Conservation (phyloP, 2,888 invertebrate species). For the Aproaerema taeniolella region DNA sequence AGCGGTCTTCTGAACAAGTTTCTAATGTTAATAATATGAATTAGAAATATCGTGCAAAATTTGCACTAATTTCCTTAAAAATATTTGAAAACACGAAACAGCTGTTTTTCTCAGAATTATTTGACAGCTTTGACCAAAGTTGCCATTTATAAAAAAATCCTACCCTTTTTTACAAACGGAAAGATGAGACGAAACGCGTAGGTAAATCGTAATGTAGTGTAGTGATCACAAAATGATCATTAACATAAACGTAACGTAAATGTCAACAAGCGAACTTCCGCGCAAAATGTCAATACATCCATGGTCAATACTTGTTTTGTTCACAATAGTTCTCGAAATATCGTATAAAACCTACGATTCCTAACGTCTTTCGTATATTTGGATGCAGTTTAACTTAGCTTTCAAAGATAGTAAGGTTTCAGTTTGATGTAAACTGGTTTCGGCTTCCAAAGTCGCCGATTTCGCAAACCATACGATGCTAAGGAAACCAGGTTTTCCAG, state of each 20-base stretch:
- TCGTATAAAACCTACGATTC: neutral
- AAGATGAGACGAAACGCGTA: too few species aligned
- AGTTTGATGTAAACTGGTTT: conserved; percentile 2
- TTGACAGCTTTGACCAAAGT: too few species aligned
- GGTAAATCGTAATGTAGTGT: too few species aligned
- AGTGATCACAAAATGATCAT: too few species aligned
- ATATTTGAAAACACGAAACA: neutral
- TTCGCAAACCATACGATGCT: conserved; percentile 39
- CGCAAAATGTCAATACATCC: conserved; percentile 39
- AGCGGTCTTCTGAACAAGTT: neutral
- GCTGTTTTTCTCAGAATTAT: too few species aligned
- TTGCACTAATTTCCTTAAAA: neutral
- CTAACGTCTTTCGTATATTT: neutral
- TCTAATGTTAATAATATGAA: neutral
- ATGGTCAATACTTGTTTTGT: too few species aligned
- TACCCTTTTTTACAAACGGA: too few species aligned
- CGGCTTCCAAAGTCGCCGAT: conserved; percentile 2
- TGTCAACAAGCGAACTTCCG: conserved; percentile 14
- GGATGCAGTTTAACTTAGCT: neutral
- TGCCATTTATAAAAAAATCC: too few species aligned
- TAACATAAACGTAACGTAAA: too few species aligned
- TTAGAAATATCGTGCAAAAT: neutral
- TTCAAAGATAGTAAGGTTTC: neutral
- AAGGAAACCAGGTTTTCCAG: conserved; percentile 63
- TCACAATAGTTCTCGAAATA: conserved; percentile 17